Percentiles rank a stretch among this genome's conserved stretches.
phyloP scores from a whole-genome alignment of 2,113 vertebrate species.

The Podarcis raffonei region DNA sequence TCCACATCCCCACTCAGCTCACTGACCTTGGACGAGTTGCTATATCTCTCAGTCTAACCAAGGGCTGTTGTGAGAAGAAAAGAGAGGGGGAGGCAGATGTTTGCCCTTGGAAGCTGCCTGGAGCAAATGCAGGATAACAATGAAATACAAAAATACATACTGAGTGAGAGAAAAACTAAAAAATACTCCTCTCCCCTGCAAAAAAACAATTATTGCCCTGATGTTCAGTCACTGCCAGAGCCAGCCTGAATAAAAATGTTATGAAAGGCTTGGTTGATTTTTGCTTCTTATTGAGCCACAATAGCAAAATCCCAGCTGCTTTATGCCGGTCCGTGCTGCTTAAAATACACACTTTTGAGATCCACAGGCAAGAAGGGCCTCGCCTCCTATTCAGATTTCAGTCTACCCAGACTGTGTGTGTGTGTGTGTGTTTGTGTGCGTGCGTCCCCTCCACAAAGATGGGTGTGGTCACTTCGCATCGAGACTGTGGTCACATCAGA shows the following conservation, averaged over 20 bases:
- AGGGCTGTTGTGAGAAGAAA: background rate
- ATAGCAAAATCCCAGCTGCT: background rate
- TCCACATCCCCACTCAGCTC: background rate
- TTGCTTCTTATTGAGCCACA: background rate
- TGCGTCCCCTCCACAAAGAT: background rate
- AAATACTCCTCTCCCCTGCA: background rate
- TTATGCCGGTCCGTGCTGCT: background rate
- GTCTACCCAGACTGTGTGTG: no score
- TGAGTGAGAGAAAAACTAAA: background rate
- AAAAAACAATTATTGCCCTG: background rate
- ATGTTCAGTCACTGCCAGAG: background rate
- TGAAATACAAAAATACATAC: background rate
- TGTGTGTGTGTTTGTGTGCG: background rate
- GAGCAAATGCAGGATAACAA: background rate
- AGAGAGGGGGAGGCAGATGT: no score
- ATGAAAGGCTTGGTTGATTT: background rate
- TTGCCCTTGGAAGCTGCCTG: background rate
- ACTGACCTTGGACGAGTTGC: background rate
- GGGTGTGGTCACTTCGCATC: conserved; percentile 14
- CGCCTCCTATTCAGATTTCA: background rate
- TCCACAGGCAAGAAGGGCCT: background rate
- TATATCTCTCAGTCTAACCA: background rate
- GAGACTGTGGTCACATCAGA: background rate
- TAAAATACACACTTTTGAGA: background rate
- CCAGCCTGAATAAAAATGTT: background rate